Evolutionary conservation across 2,888 invertebrate genomes (phyloP).

Genomic region (Dolichopus griseipennis): DNA sequence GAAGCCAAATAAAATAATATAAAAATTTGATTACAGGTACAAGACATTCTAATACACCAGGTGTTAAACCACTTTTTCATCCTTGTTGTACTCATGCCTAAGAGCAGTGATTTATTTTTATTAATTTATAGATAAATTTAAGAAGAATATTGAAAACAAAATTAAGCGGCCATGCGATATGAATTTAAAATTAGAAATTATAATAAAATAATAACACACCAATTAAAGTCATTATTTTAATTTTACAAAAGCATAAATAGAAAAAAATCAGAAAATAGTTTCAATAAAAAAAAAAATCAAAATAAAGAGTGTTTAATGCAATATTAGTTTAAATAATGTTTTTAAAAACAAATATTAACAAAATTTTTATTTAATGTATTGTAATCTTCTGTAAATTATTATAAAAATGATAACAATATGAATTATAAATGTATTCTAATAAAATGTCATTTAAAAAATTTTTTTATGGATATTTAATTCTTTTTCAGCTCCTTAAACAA

Average conservation of each 20-base stretch:
- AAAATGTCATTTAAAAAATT: slow-evolving; percentile 2
- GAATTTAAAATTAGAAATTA: not conserved
- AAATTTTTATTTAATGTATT: slow-evolving; percentile 2
- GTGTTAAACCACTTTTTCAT: slow-evolving; percentile 1
- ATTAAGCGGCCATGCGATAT: not conserved
- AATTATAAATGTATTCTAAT: slow-evolving; percentile 3
- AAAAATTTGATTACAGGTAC: not conserved
- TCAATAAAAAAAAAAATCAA: not conserved
- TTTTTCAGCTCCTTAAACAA: no score
- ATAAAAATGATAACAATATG: not conserved
- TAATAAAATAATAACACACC: not conserved
- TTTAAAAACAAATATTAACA: not conserved
- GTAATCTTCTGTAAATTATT: slow-evolving; percentile 4
- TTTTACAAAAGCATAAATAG: no score
- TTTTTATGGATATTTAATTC: no score
- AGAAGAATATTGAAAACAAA: not conserved
- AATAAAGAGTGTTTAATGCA: not conserved
- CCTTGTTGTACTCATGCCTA: slow-evolving; percentile 6
- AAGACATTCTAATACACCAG: not conserved
- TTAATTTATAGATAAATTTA: not conserved
- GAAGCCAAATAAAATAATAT: not conserved
- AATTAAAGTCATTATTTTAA: not conserved
- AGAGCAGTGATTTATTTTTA: not conserved
- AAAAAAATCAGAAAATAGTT: not conserved
- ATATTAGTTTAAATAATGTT: not conserved